These are phyloP conservation scores for Pocillopora damicornis DNA, from an alignment of 64 coral and sea anemone species.

Conservation along the genomic window DNA sequence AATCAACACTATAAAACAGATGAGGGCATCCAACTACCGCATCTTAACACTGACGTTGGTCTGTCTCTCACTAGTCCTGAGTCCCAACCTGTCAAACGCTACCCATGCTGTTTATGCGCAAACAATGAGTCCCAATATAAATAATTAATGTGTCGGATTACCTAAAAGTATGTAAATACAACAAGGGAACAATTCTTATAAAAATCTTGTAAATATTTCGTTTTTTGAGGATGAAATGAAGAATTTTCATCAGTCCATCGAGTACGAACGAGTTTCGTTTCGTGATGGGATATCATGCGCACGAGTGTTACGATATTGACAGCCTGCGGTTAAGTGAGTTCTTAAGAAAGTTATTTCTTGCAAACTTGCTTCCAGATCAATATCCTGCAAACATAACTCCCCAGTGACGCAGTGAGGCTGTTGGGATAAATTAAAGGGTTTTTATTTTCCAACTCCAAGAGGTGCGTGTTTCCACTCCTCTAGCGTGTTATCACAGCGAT, in stretches of 20 bases:
- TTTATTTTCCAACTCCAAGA: background rate
- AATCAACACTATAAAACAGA: background rate
- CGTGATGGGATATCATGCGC: background rate
- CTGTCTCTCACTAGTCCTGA: conserved; percentile 10
- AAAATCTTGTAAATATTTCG: conserved; percentile 8
- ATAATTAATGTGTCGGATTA: conserved; percentile 41
- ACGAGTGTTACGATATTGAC: background rate
- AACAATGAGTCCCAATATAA: conserved; percentile 30
- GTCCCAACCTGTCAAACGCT: conserved; percentile 35
- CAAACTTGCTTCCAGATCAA: conserved; percentile 19
- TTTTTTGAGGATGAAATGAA: background rate
- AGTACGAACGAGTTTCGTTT: background rate
- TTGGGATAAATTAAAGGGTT: conserved; percentile 19
- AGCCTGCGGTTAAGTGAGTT: background rate
- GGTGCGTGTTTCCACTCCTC: background rate
- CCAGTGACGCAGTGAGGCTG: background rate
- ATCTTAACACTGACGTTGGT: background rate
- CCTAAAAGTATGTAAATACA: conserved; percentile 23
- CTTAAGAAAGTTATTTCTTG: conserved; percentile 20
- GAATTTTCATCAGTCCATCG: background rate
- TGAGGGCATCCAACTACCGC: background rate
- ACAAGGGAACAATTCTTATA: background rate
- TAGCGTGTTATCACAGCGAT: background rate
- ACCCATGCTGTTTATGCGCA: conserved; percentile 33
- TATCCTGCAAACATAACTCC: background rate